Evolutionary conservation across 2,888 invertebrate genomes (phyloP).

Genomic region (Sarcophaga carnaria): DNA sequence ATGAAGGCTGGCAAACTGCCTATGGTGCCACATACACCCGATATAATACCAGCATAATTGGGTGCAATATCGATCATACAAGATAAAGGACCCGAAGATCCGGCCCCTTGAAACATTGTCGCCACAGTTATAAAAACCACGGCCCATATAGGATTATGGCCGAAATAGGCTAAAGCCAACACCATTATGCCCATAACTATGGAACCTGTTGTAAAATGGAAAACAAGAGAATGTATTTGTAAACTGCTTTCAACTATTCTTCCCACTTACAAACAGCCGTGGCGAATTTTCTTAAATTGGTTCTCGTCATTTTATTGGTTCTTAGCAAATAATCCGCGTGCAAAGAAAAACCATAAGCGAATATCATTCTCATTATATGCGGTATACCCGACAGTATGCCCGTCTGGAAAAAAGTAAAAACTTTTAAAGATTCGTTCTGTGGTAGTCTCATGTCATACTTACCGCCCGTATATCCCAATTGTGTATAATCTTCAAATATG

Average conservation of each 20-base stretch:
- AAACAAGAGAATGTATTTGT: no score
- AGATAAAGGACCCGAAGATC: constrained; percentile 86
- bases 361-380: constrained; percentile 84
- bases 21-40: constrained; percentile 85
- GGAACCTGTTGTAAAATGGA: constrained; percentile 80
- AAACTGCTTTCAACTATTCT: not conserved
- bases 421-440: not conserved
- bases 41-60: constrained; percentile 84
- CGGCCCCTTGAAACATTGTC: constrained; percentile 85
- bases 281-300: constrained; percentile 86
- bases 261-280: constrained; percentile 83
- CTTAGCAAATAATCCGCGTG: constrained; percentile 85
- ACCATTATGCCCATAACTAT: constrained; percentile 85
- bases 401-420: constrained; percentile 75
- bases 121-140: constrained; percentile 85
- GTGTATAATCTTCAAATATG: constrained; percentile 87
- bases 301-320: constrained; percentile 84
- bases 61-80: constrained; percentile 87
- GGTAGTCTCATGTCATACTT: constrained; percentile 76
- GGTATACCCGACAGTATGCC: constrained; percentile 86
- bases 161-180: constrained; percentile 85
- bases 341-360: constrained; percentile 84
- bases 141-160: constrained; percentile 84
- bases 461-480: constrained; percentile 87
- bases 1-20: constrained; percentile 85